phyloP scores from a whole-genome alignment of 1,140 invertebrate genomes.

The Maniola jurtina region DNA sequence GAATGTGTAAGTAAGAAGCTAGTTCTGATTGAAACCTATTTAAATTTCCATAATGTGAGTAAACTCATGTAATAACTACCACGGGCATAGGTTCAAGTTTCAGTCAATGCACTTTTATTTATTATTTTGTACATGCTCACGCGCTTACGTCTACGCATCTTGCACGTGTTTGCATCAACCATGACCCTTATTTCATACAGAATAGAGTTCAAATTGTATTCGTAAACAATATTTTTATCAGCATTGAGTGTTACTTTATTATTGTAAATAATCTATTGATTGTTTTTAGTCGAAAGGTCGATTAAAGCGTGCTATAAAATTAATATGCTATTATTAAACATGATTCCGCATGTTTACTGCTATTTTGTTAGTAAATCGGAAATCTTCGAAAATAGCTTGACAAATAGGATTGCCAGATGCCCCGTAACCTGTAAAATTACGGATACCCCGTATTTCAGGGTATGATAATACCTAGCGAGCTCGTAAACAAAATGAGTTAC shows the following conservation, averaged over 20 bases:
- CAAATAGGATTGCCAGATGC: too few relatives aligned
- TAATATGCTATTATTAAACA: too few relatives aligned
- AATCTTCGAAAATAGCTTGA: neutral
- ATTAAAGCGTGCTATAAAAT: constrained; percentile 8
- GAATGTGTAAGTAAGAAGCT: too few relatives aligned
- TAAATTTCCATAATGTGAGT: neutral
- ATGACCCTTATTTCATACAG: neutral
- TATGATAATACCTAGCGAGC: too few relatives aligned
- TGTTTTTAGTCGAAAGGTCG: constrained; percentile 26
- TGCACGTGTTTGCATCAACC: neutral
- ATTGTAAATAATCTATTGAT: constrained; percentile 23
- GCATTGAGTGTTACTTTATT: neutral
- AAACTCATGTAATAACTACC: neutral
- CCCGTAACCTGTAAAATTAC: too few relatives aligned
- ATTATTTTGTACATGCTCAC: constrained; percentile 16
- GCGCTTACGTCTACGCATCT: constrained; percentile 3
- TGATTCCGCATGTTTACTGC: neutral
- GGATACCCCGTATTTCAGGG: too few relatives aligned
- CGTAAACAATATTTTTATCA: neutral
- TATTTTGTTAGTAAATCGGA: neutral
- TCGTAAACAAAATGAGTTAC: too few relatives aligned
- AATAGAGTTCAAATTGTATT: neutral
- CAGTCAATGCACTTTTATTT: constrained; percentile 27
- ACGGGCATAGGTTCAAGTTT: constrained; percentile 7
- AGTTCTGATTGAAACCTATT: too few relatives aligned